Conservation (phyloP, 2,888 invertebrate genomes). For the Stegana nigrithorax region DNA sequence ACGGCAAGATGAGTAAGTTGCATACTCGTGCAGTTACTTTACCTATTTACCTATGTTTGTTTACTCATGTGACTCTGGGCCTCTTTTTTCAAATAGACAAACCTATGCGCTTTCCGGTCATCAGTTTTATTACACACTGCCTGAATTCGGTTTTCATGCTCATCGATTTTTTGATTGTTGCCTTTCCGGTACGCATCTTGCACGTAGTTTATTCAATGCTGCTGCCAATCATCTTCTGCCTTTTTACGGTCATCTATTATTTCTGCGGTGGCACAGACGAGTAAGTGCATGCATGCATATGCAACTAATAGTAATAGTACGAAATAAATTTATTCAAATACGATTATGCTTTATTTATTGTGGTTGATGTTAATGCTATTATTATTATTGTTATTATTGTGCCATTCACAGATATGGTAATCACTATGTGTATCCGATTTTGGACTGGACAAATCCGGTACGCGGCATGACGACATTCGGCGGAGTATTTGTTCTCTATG, state of each 20-base stretch:
- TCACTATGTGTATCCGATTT: conserved; percentile 78
- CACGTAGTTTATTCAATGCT: conserved; percentile 75
- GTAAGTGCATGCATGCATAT: conserved; percentile 51
- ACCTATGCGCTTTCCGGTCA: conserved; percentile 73
- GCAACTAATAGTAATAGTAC: background rate
- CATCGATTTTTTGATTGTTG: conserved; percentile 77
- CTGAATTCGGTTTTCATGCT: conserved; percentile 81
- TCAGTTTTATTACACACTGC: conserved; percentile 81
- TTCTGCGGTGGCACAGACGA: conserved; percentile 74
- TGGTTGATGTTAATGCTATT: no score
- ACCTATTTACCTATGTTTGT: conserved; percentile 2
- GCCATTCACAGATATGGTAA: conserved; percentile 70
- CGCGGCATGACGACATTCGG: conserved; percentile 61
- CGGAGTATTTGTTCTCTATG: conserved; percentile 60
- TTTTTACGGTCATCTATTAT: conserved; percentile 74
- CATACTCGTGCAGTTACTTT: no score
- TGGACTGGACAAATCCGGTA: conserved; percentile 80
- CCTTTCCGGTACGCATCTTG: conserved; percentile 78
- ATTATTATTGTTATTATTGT: conserved; percentile 1
- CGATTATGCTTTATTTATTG: no score
- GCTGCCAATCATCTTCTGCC: conserved; percentile 71
- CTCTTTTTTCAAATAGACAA: conserved; percentile 68
- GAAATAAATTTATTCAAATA: conserved; percentile 5
- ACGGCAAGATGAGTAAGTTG: conserved; percentile 64
- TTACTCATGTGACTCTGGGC: background rate